Evolutionary conservation across 2,888 invertebrate species (phyloP).

Genomic region (Linnaemya tessellans): DNA sequence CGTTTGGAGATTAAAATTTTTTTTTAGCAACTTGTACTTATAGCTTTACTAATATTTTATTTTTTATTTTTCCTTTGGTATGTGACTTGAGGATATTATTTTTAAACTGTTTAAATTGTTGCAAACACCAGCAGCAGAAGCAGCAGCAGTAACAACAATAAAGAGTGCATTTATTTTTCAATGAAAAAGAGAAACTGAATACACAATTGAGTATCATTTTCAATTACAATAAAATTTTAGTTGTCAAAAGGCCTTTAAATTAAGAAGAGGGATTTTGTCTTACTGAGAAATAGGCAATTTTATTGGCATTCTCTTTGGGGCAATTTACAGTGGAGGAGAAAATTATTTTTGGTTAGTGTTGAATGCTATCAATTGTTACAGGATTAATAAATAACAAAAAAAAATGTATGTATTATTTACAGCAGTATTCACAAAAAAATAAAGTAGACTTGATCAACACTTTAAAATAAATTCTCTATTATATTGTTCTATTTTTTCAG

Average conservation of each 20-base stretch:
- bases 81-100: conserved; percentile 64
- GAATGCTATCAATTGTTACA: background rate
- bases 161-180: background rate
- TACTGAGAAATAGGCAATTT: conserved; percentile 6
- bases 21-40: background rate
- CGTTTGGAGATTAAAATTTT: conserved; percentile 60
- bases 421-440: too few species aligned
- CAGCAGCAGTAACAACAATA: background rate
- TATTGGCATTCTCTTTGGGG: conserved; percentile 6
- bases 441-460: too few species aligned
- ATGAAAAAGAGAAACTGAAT: conserved; percentile 4
- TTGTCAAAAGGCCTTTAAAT: conserved; percentile 47
- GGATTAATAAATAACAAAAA: conserved; percentile 23
- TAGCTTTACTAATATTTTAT: background rate
- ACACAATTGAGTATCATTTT: conserved; percentile 55
- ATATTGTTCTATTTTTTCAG: too few species aligned
- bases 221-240: conserved; percentile 61
- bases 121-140: conserved; percentile 2
- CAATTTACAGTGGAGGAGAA: conserved; percentile 31
- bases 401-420: background rate
- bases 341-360: background rate
- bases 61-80: conserved; percentile 26
- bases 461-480: too few species aligned
- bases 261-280: conserved; percentile 32
- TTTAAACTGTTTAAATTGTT: conserved; percentile 54